phyloP scores from a whole-genome alignment of 2,888 invertebrate species.

The Pollenia labialis region DNA sequence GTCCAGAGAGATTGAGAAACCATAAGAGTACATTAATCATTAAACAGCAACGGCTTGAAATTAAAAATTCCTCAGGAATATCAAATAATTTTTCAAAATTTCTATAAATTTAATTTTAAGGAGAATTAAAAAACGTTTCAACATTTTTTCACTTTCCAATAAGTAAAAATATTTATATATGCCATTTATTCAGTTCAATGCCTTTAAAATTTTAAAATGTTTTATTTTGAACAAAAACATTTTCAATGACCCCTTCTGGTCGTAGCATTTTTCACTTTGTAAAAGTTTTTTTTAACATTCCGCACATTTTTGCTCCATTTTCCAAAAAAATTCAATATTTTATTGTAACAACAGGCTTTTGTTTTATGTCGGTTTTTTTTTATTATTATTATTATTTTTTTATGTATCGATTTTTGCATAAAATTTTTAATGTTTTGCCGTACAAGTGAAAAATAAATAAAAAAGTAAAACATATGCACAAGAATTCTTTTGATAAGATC shows the following conservation, averaged over 20 bases:
- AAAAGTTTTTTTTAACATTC: neutral
- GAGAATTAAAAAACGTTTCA: no score
- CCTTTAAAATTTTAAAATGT: no score
- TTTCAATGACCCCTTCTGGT: neutral
- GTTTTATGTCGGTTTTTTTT: slow-evolving; percentile 8
- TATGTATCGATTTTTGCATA: neutral
- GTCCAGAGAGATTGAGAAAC: no score
- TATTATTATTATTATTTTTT: neutral
- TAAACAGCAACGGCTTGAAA: no score
- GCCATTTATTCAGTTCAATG: no score
- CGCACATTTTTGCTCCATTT: no score
- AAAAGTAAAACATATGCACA: slow-evolving; percentile 14
- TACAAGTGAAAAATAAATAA: slow-evolving; percentile 20
- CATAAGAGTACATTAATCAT: no score
- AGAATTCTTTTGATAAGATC: slow-evolving; percentile 42
- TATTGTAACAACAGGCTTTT: neutral
- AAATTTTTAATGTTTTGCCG: slow-evolving; percentile 10
- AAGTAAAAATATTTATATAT: no score
- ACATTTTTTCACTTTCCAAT: no score
- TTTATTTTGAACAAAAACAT: neutral
- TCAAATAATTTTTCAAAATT: no score
- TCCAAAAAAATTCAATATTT: neutral
- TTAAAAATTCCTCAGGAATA: no score
- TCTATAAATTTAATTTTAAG: no score
- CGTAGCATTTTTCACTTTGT: neutral